These are phyloP conservation scores for Trachurus trachurus DNA, from an alignment of 2,797 vertebrate species.

Conservation along the genomic window DNA sequence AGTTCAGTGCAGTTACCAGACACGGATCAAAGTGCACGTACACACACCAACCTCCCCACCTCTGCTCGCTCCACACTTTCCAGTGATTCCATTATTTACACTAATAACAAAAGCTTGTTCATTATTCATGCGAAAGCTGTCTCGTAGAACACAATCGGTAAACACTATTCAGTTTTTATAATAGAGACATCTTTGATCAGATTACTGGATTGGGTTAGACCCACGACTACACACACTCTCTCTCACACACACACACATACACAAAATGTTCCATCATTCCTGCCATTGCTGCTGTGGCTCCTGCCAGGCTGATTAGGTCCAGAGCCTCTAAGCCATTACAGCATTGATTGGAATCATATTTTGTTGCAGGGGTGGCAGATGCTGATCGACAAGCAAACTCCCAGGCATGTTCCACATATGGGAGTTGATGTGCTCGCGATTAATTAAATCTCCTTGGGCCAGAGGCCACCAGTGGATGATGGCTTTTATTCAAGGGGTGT, in stretches of 20 bases:
- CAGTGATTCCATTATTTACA: conserved; percentile 33
- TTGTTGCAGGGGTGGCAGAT: conserved; percentile 66
- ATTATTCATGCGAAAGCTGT: conserved; percentile 41
- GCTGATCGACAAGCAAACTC: conserved; percentile 77
- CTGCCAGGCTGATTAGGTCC: conserved; percentile 71
- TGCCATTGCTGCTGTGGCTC: conserved; percentile 36
- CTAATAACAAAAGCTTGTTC: conserved; percentile 30
- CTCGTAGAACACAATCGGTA: neutral
- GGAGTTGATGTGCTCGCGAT: conserved; percentile 65
- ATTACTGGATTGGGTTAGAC: conserved; percentile 43
- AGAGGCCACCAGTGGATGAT: conserved; percentile 58
- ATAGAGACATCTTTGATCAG: conserved; percentile 56
- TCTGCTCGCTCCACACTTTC: neutral
- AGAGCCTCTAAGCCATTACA: conserved; percentile 65
- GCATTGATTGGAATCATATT: conserved; percentile 80
- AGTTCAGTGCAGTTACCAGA: neutral
- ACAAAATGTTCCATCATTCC: conserved; percentile 52
- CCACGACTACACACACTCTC: conserved; percentile 17
- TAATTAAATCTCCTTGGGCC: conserved; percentile 70
- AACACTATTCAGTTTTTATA: conserved; percentile 40
- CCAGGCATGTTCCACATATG: conserved; percentile 75
- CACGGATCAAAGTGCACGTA: conserved; percentile 13
- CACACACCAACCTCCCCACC: neutral
- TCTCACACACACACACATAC: conserved; percentile 17
- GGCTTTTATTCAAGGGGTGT: conserved; percentile 67